Percentiles rank a stretch among this genome's conserved stretches.
Conservation (phyloP, 2,113 vertebrate genomes). For the Nycticryphes semicollaris region DNA sequence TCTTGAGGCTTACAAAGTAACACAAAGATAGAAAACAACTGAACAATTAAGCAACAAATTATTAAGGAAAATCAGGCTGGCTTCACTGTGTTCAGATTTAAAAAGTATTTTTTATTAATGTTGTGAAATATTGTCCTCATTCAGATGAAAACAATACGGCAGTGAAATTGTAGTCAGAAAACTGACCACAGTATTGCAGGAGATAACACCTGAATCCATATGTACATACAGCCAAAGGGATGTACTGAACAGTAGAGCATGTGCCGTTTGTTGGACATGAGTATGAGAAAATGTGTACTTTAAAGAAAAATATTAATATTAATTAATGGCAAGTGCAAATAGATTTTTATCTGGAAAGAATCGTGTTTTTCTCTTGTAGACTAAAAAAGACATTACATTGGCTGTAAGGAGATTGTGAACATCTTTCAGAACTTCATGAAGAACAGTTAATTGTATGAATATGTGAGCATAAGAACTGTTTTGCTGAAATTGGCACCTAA, state of each 20-base stretch:
- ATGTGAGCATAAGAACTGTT: not conserved
- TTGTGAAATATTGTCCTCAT: not conserved
- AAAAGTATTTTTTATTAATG: not conserved
- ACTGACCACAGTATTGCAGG: not conserved
- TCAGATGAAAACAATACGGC: not conserved
- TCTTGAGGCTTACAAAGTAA: not conserved
- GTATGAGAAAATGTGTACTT: not conserved
- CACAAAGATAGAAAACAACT: not conserved
- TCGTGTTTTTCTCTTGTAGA: fast-evolving
- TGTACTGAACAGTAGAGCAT: not conserved
- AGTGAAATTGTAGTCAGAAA: not conserved
- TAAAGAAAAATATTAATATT: not conserved
- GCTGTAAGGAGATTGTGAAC: not conserved
- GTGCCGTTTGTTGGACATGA: not conserved
- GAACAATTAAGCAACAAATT: not conserved
- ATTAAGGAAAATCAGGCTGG: not conserved
- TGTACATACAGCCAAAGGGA: not conserved
- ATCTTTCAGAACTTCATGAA: not conserved
- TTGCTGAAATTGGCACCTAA: not conserved
- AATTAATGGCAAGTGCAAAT: not conserved
- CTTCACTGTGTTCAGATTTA: not conserved
- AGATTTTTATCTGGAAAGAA: not conserved
- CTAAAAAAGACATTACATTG: not conserved
- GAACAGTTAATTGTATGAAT: not conserved
- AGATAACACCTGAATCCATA: fast-evolving